Percentiles rank a stretch among this genome's conserved stretches.
phyloP scores from a whole-genome alignment of 2,888 invertebrate genomes.

The Orthonevra nobilis region DNA sequence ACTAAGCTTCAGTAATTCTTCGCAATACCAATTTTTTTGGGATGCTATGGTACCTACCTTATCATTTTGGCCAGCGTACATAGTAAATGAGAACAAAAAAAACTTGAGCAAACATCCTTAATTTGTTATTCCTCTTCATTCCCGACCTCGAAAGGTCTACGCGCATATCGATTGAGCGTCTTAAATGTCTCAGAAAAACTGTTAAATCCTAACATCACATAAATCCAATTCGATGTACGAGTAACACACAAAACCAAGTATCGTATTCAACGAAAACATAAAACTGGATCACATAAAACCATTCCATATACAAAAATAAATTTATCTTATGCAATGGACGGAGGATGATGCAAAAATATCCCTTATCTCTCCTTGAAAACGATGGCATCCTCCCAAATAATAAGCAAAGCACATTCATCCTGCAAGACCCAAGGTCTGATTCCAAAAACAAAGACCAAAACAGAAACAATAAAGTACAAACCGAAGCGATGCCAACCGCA shows the following conservation, averaged over 20 bases:
- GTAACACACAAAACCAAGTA: constrained; percentile 6
- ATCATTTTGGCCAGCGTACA: too few relatives aligned
- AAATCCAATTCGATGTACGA: constrained; percentile 13
- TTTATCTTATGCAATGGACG: neutral
- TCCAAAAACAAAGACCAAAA: constrained; percentile 25
- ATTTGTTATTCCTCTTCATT: too few relatives aligned
- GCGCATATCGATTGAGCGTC: too few relatives aligned
- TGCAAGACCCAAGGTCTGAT: constrained; percentile 7
- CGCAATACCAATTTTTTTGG: too few relatives aligned
- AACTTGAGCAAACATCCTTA: too few relatives aligned
- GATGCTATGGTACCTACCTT: too few relatives aligned
- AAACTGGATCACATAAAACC: neutral
- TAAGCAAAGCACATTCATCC: constrained; percentile 11
- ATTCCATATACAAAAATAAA: constrained; percentile 7
- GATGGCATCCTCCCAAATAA: constrained; percentile 43
- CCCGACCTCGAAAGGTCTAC: too few relatives aligned
- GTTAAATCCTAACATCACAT: neutral
- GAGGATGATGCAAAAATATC: neutral
- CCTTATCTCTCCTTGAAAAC: constrained; percentile 23
- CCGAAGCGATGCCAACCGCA: constrained; percentile 17
- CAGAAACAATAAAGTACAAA: neutral
- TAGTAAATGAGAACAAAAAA: too few relatives aligned
- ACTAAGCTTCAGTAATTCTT: too few relatives aligned
- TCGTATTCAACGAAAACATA: neutral
- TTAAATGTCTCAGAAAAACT: neutral